These are phyloP conservation scores for Hoplostethus mediterraneus DNA, from an alignment of 2,797 vertebrate species.

Conservation along the genomic window DNA sequence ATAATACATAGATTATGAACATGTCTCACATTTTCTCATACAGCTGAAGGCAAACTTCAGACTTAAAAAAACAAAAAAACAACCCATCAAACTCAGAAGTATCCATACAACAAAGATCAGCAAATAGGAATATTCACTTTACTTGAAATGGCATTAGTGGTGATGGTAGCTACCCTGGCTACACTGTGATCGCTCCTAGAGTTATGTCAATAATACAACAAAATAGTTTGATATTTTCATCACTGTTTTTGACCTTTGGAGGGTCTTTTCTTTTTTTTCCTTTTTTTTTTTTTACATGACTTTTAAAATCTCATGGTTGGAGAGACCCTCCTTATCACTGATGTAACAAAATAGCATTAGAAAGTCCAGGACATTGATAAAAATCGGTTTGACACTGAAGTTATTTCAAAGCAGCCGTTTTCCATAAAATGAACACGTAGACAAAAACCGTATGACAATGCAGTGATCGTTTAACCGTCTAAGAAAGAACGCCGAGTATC, in stretches of 20 bases:
- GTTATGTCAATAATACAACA: conserved; percentile 60
- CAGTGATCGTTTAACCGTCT: conserved; percentile 63
- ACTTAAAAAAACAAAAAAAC: conserved; percentile 30
- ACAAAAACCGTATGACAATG: conserved; percentile 71
- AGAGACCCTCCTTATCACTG: conserved; percentile 48
- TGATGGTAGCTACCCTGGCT: conserved; percentile 67
- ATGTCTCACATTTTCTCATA: conserved; percentile 60
- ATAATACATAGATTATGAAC: conserved; percentile 70
- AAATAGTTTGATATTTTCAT: conserved; percentile 69
- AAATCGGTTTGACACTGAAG: conserved; percentile 84
- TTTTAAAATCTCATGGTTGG: conserved; percentile 53
- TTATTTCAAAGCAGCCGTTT: conserved; percentile 74
- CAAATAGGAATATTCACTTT: conserved; percentile 67
- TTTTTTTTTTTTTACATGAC: conserved; percentile 49
- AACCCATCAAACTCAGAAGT: conserved; percentile 38
- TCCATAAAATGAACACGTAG: conserved; percentile 64
- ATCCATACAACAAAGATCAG: conserved; percentile 67
- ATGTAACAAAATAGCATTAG: conserved; percentile 75
- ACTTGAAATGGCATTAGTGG: conserved; percentile 65
- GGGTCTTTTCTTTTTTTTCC: too few relatives aligned
- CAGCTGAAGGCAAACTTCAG: conserved; percentile 49
- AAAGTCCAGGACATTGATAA: conserved; percentile 68
- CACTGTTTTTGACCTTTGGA: conserved; percentile 34
- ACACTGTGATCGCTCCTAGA: conserved; percentile 45
- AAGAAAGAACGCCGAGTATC: conserved; percentile 67